These are phyloP conservation scores for Rhopilema esculentum DNA, from an alignment of 30 jellyfish, hydroid and myxozoan species.

Conservation along the genomic window DNA sequence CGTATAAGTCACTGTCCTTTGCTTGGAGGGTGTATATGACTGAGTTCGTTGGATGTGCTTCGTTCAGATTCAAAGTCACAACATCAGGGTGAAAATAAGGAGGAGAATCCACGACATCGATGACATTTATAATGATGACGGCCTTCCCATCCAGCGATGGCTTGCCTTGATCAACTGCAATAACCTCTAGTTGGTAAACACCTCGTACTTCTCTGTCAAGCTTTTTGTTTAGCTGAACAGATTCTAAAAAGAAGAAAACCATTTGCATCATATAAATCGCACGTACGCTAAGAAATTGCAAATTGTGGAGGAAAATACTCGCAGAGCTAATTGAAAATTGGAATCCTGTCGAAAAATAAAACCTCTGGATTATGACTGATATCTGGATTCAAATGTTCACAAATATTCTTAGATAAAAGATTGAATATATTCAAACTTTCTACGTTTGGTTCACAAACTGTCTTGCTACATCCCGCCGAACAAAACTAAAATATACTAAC, in stretches of 20 bases:
- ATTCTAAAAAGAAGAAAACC: constrained; percentile 24
- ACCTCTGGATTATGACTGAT: too few relatives aligned
- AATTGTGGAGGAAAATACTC: too few relatives aligned
- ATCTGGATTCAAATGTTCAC: too few relatives aligned
- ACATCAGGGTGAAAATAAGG: constrained; percentile 62
- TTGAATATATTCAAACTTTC: too few relatives aligned
- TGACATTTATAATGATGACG: constrained; percentile 8
- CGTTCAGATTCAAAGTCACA: constrained; percentile 40
- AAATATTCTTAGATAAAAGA: too few relatives aligned
- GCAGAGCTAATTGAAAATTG: too few relatives aligned
- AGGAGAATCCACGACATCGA: constrained; percentile 69
- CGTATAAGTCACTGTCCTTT: constrained; percentile 59
- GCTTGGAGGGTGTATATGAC: constrained; percentile 52
- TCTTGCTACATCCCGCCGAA: too few relatives aligned
- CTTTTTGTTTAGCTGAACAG: constrained; percentile 18
- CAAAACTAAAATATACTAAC: too few relatives aligned
- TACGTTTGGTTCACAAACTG: too few relatives aligned
- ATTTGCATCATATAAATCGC: background rate
- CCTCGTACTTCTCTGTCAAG: constrained; percentile 65
- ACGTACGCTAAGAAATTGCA: background rate
- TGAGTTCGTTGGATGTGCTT: constrained; percentile 32
- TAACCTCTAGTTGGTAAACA: constrained; percentile 14
- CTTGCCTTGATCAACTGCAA: constrained; percentile 65
- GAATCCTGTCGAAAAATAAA: too few relatives aligned
- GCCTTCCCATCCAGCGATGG: constrained; percentile 63